phyloP scores from a whole-genome alignment of 2,113 vertebrate genomes.

The Paramormyrops kingsleyae region DNA sequence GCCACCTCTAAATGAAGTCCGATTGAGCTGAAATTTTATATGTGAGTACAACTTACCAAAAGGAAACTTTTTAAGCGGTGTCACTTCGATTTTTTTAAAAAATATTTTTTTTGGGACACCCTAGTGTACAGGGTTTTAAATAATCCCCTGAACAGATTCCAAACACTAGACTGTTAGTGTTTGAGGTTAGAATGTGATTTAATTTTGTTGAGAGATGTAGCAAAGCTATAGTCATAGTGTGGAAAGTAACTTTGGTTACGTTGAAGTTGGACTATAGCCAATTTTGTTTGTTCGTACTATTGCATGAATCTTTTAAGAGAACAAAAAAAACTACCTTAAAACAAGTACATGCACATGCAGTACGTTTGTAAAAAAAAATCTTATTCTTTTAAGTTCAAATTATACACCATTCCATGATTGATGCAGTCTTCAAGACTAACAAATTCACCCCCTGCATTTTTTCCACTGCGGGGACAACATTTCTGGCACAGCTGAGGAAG shows the following conservation, averaged over 20 bases:
- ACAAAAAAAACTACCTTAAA: not conserved
- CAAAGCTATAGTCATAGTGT: not conserved
- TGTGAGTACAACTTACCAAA: too few species aligned
- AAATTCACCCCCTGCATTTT: not conserved
- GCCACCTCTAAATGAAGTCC: too few species aligned
- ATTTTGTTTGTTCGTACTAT: not conserved
- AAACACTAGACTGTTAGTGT: not conserved
- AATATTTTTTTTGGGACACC: too few species aligned
- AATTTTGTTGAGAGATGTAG: not conserved
- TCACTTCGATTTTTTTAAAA: too few species aligned
- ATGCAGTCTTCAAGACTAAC: not conserved
- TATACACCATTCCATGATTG: not conserved
- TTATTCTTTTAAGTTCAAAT: not conserved
- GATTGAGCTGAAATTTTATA: too few species aligned
- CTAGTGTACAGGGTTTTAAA: not conserved
- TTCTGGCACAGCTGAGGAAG: not conserved
- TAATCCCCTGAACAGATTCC: not conserved
- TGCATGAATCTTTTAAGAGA: not conserved
- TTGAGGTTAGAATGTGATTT: not conserved
- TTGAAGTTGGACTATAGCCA: not conserved
- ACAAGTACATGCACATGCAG: not conserved
- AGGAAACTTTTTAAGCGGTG: too few species aligned
- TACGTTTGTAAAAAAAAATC: not conserved
- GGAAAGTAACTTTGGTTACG: not conserved
- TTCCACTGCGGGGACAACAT: not conserved